Conservation (phyloP, 2,888 invertebrate species). For the Drosophila melanosoma region DNA sequence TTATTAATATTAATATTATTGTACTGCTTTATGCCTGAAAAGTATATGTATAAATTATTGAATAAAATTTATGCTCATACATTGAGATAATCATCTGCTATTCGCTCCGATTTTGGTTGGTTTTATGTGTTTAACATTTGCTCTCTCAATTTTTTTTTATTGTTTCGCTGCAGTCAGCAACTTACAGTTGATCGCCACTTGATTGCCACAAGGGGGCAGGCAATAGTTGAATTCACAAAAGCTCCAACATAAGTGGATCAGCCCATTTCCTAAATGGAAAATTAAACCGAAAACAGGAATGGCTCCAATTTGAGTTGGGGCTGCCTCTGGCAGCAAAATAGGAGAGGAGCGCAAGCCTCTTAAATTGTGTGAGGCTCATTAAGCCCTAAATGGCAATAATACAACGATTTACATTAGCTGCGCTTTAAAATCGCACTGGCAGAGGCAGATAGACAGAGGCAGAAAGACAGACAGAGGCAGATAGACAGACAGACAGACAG, state of each 20-base stretch:
- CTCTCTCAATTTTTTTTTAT: not conserved
- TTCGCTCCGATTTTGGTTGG: not conserved
- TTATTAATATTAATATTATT: not conserved
- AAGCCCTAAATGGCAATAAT: conserved; percentile 72
- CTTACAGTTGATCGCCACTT: conserved; percentile 10
- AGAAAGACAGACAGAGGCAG: not conserved
- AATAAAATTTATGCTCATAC: not conserved
- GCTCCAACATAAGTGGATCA: conserved; percentile 3
- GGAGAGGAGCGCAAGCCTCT: conserved; percentile 35
- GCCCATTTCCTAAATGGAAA: conserved; percentile 12
- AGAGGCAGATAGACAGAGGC: conserved; percentile 1
- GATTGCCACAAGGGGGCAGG: conserved; percentile 1
- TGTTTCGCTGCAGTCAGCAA: not conserved
- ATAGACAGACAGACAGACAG: conserved; percentile 10
- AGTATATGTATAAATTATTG: not conserved
- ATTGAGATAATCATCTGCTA: not conserved
- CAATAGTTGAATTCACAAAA: conserved; percentile 12
- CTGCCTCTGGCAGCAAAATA: conserved; percentile 7
- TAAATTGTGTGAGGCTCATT: conserved; percentile 65
- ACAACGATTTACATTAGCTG: conserved; percentile 74
- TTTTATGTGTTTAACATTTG: not conserved
- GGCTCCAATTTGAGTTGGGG: not conserved
- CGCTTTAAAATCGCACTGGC: conserved; percentile 67
- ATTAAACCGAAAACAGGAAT: conserved; percentile 11
- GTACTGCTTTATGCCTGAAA: too few relatives aligned